Evolutionary conservation across 1,140 invertebrate species (phyloP).

Genomic region (Phymorhynchus buccinoides): DNA sequence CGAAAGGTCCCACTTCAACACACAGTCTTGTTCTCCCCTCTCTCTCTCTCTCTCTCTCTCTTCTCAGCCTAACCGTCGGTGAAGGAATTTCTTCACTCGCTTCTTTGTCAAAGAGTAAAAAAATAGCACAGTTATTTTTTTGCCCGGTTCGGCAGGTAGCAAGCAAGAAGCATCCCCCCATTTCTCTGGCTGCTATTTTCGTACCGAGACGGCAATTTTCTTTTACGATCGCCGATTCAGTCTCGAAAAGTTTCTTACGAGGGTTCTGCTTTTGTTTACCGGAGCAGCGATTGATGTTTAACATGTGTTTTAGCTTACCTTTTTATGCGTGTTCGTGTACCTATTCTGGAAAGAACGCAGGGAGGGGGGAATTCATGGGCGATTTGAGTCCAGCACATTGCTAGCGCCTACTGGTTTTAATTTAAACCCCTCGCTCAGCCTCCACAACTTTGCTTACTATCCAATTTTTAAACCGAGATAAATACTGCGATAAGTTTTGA

Average conservation of each 20-base stretch:
- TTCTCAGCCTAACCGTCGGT: constrained; percentile 5
- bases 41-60: not conserved
- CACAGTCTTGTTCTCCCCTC: too few species aligned
- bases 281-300: not conserved
- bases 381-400: too few species aligned
- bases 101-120: constrained; percentile 42
- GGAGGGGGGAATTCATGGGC: too few species aligned
- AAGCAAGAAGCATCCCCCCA: not conserved
- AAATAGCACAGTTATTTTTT: constrained; percentile 37
- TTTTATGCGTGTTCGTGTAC: not conserved
- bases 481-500: too few species aligned
- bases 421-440: not conserved
- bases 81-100: constrained; percentile 40
- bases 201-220: not conserved
- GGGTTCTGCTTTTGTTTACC: constrained; percentile 29
- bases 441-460: not conserved
- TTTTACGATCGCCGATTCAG: not conserved
- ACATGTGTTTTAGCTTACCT: not conserved
- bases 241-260: not conserved
- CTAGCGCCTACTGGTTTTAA: not conserved
- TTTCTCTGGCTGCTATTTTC: not conserved
- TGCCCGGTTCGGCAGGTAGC: constrained; percentile 15
- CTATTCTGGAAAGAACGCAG: too few species aligned
- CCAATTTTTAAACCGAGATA: too few species aligned
- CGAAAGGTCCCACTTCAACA: not conserved